A percentile compares a stretch with the other conserved stretches of the same genome.
These are phyloP conservation scores for Venustaconcha ellipsiformis DNA, from an alignment of 1,140 invertebrate species.

Conservation along the genomic window DNA sequence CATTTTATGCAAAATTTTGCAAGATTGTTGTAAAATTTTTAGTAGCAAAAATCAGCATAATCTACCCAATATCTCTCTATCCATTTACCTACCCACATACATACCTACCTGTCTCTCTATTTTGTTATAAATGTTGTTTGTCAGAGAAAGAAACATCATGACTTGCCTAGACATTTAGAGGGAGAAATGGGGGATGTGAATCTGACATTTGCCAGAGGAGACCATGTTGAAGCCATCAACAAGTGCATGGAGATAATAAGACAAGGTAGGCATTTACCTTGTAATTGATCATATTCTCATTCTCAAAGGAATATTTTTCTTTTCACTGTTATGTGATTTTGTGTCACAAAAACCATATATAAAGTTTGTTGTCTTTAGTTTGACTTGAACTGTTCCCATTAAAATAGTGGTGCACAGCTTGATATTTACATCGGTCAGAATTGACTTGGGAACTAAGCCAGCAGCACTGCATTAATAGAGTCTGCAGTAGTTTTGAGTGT, in stretches of 20 bases:
- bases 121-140: background rate
- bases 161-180: slow-evolving; percentile 61
- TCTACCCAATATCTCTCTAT: background rate
- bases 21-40: background rate
- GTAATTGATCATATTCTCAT: background rate
- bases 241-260: slow-evolving; percentile 94
- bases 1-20: background rate
- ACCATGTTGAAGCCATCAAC: slow-evolving; percentile 79
- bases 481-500: too few species aligned
- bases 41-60: background rate
- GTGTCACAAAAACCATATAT: background rate
- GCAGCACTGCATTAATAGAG: too few species aligned
- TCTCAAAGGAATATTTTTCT: background rate
- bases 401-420: too few species aligned
- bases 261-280: slow-evolving; percentile 64
- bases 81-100: too few species aligned
- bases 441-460: too few species aligned
- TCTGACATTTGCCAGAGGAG: slow-evolving; percentile 85
- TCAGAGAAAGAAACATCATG: slow-evolving; percentile 22
- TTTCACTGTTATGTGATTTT: background rate
- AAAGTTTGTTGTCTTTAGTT: background rate
- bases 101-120: background rate
- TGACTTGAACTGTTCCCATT: too few species aligned
- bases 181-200: slow-evolving; percentile 97
- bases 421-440: too few species aligned